Percentiles rank a stretch among this genome's conserved stretches.
Evolutionary conservation across 2,113 vertebrate species (phyloP).

Genomic region (Gavialis gangeticus): DNA sequence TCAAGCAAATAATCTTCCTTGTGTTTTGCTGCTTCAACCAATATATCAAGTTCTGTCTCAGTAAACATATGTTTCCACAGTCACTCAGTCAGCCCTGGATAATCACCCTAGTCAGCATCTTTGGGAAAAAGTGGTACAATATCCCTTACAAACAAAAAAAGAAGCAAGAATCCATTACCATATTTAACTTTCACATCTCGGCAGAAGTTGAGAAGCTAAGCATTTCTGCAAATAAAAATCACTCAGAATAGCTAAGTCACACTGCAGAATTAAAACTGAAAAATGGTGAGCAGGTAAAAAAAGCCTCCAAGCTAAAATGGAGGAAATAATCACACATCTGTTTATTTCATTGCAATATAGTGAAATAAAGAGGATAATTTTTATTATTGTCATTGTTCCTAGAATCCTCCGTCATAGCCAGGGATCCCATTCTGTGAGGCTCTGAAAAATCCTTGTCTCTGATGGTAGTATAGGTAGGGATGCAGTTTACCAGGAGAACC

Average conservation of each 20-base stretch:
- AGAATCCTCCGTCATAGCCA: neutral
- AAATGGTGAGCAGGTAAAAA: neutral
- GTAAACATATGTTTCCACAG: neutral
- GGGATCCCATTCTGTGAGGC: accelerated
- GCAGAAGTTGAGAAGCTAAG: neutral
- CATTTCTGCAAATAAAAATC: neutral
- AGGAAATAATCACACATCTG: neutral
- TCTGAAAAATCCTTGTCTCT: neutral
- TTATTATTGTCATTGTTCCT: neutral
- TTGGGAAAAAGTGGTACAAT: neutral
- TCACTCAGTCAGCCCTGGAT: neutral
- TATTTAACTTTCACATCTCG: neutral
- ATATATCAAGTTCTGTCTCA: neutral
- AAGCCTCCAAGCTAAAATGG: neutral
- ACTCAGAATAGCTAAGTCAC: neutral
- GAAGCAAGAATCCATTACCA: neutral
- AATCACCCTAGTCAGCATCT: neutral
- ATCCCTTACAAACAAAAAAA: neutral
- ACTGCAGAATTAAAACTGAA: neutral
- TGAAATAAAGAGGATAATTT: neutral
- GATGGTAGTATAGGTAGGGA: neutral
- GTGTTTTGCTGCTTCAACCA: neutral
- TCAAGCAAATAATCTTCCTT: neutral
- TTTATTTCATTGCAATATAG: neutral
- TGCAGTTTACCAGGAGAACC: too few relatives aligned